Base-by-base conservation (phyloP, 2,888 invertebrate genomes). In the Microctonus brassicae region DNA sequence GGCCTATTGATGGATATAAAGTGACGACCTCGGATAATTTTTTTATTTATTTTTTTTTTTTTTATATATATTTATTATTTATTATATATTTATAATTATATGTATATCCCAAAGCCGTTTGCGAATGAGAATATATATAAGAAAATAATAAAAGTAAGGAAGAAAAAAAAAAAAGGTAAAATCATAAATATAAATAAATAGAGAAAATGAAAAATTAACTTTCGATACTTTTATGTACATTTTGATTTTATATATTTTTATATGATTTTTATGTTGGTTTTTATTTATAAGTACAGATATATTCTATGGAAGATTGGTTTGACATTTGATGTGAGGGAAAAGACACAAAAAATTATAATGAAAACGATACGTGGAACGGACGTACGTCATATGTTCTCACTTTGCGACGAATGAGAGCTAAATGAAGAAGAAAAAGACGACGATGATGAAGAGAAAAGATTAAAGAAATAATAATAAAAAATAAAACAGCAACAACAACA, bases 281-380 rank as follows among this genome's bases (percentile, higher is more conserved):
- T 55, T 55, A 24, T 55, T 55, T 55, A 24, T 6, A 26, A 6
- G 17, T 47, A 47, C 47, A 17, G 17, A 7, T n/a, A 55, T 26
- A 55, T 55, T 26, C 55, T 26, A 55, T 26, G 26, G 55, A 26
- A 55, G 55, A 55, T 55, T 55, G 55, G 55, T 26, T 55, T 22
- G 55, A 55, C 55, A 26, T 55, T 47, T 47, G 47, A 55, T 55
- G 24, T 55, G 55, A 24, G 11, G 55, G 55, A 55, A 55, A 55
- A 55, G 55, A 55, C 55, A 55, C 55, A 55, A 52, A 64, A 64
- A 33, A 52, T 64, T 33, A 52, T 53, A 64, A 64, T 64, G 64
- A 24, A 65, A 70, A 65, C 65, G 70, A 70, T 65, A 65, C 60
- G 70, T 36, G 70, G 70, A 70, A 70, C 70, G 64, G 52, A 70